Evolutionary conservation across 2,797 vertebrate species (phyloP).

Genomic region (Loris lydekkerianus): DNA sequence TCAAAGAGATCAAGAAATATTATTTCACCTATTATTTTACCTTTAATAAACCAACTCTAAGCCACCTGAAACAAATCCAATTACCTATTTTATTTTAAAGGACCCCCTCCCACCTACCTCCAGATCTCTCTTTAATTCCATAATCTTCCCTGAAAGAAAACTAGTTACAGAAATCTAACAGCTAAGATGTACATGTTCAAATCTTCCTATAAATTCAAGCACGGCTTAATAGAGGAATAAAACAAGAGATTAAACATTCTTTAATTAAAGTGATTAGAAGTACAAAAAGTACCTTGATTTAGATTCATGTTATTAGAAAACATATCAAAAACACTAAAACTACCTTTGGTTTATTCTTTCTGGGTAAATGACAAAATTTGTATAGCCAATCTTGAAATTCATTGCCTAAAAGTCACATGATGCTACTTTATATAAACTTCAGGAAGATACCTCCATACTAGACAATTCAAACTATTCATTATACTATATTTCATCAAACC

Average conservation of each 20-base stretch:
- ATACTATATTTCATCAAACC: background rate
- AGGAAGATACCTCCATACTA: background rate
- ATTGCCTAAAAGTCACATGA: background rate
- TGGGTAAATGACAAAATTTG: constrained; percentile 9
- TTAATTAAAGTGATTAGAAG: constrained; percentile 58
- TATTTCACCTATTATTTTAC: background rate
- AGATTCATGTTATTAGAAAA: constrained; percentile 35
- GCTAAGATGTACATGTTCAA: constrained; percentile 14
- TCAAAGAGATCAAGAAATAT: background rate
- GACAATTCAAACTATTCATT: background rate
- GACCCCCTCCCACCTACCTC: background rate
- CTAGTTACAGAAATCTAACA: constrained; percentile 34
- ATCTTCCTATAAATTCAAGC: constrained; percentile 49
- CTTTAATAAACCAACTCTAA: constrained; percentile 12
- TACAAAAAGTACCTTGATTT: constrained; percentile 43
- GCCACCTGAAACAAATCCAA: background rate
- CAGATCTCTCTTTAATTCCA: background rate
- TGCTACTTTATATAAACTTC: background rate
- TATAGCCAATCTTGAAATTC: constrained; percentile 36
- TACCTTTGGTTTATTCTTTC: constrained; percentile 42
- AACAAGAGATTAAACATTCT: background rate
- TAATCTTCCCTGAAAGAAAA: constrained; percentile 47
- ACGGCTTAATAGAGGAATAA: constrained; percentile 14
- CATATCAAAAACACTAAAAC: constrained; percentile 38
- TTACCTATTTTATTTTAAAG: constrained; percentile 49